phyloP scores from a whole-genome alignment of 2,797 vertebrate species.

The Acomys russatus region DNA sequence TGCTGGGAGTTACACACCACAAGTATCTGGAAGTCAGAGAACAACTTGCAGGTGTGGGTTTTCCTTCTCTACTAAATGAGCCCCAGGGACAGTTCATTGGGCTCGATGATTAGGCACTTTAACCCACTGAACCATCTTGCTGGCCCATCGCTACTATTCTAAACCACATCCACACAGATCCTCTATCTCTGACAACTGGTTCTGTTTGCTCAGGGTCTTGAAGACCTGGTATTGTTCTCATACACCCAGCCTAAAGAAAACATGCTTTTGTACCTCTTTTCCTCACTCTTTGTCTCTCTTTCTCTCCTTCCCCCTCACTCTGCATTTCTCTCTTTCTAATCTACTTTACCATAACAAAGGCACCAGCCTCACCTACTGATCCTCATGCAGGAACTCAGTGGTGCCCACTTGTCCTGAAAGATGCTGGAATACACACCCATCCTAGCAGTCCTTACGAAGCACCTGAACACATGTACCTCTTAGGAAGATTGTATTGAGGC shows the following conservation, averaged over 20 bases:
- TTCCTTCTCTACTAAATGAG: neutral
- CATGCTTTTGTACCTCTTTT: neutral
- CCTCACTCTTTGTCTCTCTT: neutral
- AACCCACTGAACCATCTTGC: neutral
- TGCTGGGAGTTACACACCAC: neutral
- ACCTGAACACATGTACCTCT: neutral
- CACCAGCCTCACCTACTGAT: neutral
- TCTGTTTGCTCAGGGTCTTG: neutral
- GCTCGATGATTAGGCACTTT: neutral
- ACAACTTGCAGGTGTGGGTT: neutral
- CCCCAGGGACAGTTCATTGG: neutral
- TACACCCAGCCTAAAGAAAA: neutral
- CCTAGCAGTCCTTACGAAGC: neutral
- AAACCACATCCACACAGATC: no score
- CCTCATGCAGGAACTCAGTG: neutral
- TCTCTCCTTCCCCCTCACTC: no score
- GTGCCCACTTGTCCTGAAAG: neutral
- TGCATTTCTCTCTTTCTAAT: neutral
- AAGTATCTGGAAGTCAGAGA: neutral
- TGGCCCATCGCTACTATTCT: neutral
- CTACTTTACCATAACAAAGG: neutral
- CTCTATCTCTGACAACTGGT: neutral
- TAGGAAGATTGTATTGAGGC: neutral
- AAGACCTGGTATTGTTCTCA: neutral
- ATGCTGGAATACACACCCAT: neutral